phyloP scores from a whole-genome alignment of 2,797 vertebrate species.

The Nannoperca australis region DNA sequence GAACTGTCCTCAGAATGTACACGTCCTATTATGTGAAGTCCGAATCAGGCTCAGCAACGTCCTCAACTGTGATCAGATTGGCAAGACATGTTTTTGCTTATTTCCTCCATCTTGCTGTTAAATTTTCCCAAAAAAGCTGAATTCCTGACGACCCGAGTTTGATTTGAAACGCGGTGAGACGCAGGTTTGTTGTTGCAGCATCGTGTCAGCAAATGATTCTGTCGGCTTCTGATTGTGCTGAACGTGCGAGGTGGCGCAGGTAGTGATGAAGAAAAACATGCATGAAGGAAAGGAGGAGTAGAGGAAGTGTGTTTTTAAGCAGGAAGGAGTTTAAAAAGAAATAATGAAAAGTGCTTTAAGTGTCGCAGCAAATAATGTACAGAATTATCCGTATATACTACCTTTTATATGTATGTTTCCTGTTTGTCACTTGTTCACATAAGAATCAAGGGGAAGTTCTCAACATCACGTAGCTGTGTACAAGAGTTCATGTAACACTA shows the following conservation, averaged over 20 bases:
- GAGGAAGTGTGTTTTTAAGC: conserved; percentile 14
- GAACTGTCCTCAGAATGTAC: conserved; percentile 64
- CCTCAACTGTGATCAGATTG: conserved; percentile 4
- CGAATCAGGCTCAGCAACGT: conserved; percentile 4
- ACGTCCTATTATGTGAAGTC: background rate
- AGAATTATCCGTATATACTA: conserved; percentile 42
- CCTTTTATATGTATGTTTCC: conserved; percentile 46
- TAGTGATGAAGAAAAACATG: background rate
- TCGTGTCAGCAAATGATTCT: background rate
- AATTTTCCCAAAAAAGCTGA: background rate
- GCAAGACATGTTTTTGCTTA: background rate
- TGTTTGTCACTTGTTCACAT: conserved; percentile 29
- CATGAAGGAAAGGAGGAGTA: background rate
- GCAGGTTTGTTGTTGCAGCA: background rate
- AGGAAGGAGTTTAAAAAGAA: background rate
- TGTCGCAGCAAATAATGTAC: conserved; percentile 76
- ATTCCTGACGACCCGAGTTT: background rate
- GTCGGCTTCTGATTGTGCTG: conserved; percentile 55
- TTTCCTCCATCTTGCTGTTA: background rate
- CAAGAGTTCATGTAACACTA: conserved; percentile 19
- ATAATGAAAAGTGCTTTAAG: conserved; percentile 61
- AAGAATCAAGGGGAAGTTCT: conserved; percentile 9
- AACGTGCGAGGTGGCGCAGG: conserved; percentile 6
- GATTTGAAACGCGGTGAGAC: background rate
- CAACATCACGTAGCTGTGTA: conserved; percentile 32